Evolutionary conservation across 2,797 vertebrate species (phyloP).

Genomic region (Pseudocheirus occidentalis): DNA sequence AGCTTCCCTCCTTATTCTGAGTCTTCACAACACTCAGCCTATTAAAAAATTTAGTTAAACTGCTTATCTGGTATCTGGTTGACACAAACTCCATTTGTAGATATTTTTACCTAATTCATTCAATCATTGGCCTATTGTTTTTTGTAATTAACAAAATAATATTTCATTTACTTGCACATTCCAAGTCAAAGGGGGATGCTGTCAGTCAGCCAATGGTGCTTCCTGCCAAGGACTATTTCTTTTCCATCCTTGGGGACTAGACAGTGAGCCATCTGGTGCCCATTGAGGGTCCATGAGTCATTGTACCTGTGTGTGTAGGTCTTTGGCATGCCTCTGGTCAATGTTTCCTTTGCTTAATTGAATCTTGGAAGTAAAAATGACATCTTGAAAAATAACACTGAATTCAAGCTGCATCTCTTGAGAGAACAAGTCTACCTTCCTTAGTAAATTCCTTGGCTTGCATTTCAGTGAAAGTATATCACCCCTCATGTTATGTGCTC

Average conservation of each 20-base stretch:
- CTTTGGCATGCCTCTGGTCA: background rate
- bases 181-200: background rate
- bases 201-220: background rate
- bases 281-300: background rate
- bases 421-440: background rate
- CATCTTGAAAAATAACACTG: slow-evolving; percentile 3
- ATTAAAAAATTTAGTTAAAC: background rate
- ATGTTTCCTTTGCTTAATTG: slow-evolving; percentile 5
- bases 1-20: background rate
- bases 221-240: background rate
- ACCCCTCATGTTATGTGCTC: background rate
- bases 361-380: background rate
- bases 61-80: background rate
- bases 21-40: background rate
- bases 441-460: background rate
- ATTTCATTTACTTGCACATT: background rate
- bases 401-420: background rate
- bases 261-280: background rate
- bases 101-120: background rate
- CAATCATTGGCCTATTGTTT: background rate
- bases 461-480: background rate
- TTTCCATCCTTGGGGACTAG: background rate
- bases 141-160: background rate
- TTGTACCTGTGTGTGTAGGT: background rate
- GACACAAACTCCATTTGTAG: background rate